phyloP scores from a whole-genome alignment of 2,113 vertebrate species.

The Oreochromis aureus region DNA sequence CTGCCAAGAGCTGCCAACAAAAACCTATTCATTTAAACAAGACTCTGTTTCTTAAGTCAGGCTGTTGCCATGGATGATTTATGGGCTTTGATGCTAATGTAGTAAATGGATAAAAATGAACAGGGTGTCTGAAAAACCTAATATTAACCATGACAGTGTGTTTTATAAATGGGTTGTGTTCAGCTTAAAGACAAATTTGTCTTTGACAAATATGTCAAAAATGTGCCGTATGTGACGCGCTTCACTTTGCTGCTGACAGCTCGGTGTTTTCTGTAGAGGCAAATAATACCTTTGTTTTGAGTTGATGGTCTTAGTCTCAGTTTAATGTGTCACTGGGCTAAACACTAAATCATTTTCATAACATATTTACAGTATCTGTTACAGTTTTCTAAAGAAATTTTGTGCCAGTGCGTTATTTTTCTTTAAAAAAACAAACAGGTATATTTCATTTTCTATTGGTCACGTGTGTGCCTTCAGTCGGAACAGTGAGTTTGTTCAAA shows the following conservation, averaged over 20 bases:
- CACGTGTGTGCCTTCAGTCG: background rate
- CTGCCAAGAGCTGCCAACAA: background rate
- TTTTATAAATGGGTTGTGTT: background rate
- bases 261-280: background rate
- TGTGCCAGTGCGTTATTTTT: background rate
- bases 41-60: background rate
- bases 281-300: background rate
- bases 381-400: background rate
- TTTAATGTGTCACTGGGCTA: background rate
- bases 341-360: accelerated
- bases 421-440: background rate
- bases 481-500: background rate
- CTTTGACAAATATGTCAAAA: background rate
- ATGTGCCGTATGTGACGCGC: accelerated
- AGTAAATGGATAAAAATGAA: background rate
- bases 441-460: background rate
- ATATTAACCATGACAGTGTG: background rate
- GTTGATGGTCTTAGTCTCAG: background rate
- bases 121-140: background rate
- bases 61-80: background rate
- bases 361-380: background rate
- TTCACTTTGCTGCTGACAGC: background rate
- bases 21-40: background rate
- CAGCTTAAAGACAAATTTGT: background rate
- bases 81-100: background rate